These are phyloP conservation scores for Brachionus rubens DNA, from an alignment of 1,140 invertebrate genomes.

Conservation along the genomic window DNA sequence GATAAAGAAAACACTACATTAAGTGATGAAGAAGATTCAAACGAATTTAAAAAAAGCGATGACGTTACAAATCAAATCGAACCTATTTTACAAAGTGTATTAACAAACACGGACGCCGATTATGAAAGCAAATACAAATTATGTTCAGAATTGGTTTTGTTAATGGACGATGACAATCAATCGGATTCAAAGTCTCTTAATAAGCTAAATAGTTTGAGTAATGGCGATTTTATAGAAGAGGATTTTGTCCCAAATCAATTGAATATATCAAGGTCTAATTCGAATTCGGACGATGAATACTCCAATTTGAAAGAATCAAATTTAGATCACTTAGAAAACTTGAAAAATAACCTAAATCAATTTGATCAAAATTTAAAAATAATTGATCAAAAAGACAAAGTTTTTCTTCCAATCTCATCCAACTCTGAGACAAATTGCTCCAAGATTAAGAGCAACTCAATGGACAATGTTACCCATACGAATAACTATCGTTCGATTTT, in stretches of 20 bases:
- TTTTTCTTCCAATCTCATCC: background rate
- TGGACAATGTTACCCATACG: background rate
- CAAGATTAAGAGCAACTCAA: background rate
- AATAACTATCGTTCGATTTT: background rate
- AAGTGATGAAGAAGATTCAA: background rate
- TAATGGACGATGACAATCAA: background rate
- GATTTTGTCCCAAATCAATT: slow-evolving; percentile 25
- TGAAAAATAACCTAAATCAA: slow-evolving; percentile 24
- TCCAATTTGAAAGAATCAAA: slow-evolving; percentile 23
- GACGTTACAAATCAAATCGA: background rate
- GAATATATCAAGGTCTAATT: slow-evolving; percentile 6
- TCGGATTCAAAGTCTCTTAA: slow-evolving; percentile 8
- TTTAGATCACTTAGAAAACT: slow-evolving; percentile 1
- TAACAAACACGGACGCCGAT: background rate
- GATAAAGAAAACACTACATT: background rate
- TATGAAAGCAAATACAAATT: background rate
- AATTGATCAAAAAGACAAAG: slow-evolving; percentile 34
- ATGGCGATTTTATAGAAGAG: slow-evolving; percentile 32
- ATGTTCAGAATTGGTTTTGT: background rate
- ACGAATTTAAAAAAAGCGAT: too few relatives aligned
- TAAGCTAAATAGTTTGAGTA: slow-evolving; percentile 25
- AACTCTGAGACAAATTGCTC: background rate
- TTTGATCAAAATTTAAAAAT: slow-evolving; percentile 26
- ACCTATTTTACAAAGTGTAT: background rate
- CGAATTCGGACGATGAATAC: slow-evolving; percentile 13